Evolutionary conservation across 2,113 vertebrate genomes (phyloP).

Genomic region (Scophthalmus maximus): DNA sequence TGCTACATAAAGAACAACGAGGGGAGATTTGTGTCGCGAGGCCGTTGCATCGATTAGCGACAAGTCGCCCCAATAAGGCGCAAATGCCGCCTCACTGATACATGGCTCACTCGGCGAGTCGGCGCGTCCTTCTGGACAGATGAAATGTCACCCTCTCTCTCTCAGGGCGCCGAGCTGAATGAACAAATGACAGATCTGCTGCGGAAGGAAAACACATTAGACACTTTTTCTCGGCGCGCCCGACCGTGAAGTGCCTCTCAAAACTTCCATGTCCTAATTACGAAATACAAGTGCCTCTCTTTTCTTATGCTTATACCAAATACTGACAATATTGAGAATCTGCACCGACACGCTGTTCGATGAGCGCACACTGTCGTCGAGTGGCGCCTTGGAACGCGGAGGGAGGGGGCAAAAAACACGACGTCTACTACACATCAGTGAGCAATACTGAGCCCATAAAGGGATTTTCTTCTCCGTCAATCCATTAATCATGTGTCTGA

Average conservation of each 20-base stretch:
- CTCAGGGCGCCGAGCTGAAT: constrained; percentile 31
- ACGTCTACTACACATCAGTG: background rate
- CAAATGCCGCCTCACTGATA: constrained; percentile 62
- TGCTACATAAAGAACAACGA: constrained; percentile 59
- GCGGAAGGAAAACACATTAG: constrained; percentile 36
- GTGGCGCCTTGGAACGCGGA: background rate
- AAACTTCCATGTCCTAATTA: constrained; percentile 41
- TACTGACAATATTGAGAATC: constrained; percentile 9
- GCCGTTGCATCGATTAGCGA: constrained; percentile 63
- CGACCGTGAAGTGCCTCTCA: background rate
- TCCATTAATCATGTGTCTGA: constrained; percentile 28
- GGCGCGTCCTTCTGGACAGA: constrained; percentile 55
- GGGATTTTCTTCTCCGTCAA: constrained; percentile 13
- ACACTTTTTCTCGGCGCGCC: constrained; percentile 5
- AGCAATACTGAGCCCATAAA: background rate
- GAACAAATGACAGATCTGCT: constrained; percentile 48
- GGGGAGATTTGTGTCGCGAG: constrained; percentile 61
- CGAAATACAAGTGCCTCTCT: constrained; percentile 16
- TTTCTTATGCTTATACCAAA: constrained; percentile 12
- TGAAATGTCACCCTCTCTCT: constrained; percentile 63
- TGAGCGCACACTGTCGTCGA: background rate
- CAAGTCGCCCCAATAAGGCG: constrained; percentile 63
- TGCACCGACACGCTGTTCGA: constrained; percentile 1
- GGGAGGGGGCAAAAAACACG: background rate
- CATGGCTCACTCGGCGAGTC: constrained; percentile 61